These are phyloP conservation scores for Falcunculus frontatus DNA, from an alignment of 2,113 vertebrate species.

Conservation along the genomic window DNA sequence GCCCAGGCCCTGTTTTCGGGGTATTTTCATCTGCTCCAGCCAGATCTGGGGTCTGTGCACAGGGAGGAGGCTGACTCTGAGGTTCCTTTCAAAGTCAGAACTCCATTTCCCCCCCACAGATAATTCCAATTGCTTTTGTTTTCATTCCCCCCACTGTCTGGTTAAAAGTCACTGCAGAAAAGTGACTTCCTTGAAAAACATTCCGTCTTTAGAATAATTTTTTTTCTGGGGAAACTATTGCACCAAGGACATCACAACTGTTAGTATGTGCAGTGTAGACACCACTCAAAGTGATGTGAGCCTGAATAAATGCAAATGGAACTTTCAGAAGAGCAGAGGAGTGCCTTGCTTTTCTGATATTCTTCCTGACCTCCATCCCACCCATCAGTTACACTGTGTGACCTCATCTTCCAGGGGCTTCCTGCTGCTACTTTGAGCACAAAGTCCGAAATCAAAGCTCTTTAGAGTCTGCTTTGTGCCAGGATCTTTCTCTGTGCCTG, in stretches of 20 bases:
- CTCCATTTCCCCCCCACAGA: rapidly evolving
- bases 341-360: background rate
- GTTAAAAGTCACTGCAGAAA: background rate
- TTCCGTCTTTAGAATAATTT: background rate
- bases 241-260: background rate
- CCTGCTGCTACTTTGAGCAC: background rate
- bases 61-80: background rate
- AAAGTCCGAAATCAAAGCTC: background rate
- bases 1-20: background rate
- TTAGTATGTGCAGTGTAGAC: background rate
- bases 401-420: background rate
- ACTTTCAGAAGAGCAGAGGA: background rate
- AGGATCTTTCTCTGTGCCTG: background rate
- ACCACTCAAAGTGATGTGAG: background rate
- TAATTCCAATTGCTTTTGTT: background rate
- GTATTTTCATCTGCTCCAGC: background rate
- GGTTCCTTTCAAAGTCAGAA: background rate
- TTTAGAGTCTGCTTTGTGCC: background rate
- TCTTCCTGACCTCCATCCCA: background rate
- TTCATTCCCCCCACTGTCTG: background rate
- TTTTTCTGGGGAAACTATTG: background rate
- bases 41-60: background rate
- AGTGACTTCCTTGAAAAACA: background rate
- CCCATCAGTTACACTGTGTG: too few species aligned
- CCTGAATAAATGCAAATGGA: background rate